Percentiles rank a stretch among this genome's conserved stretches.
Conservation (phyloP, 2,888 invertebrate genomes). For the Stenolophus ochropezus region DNA sequence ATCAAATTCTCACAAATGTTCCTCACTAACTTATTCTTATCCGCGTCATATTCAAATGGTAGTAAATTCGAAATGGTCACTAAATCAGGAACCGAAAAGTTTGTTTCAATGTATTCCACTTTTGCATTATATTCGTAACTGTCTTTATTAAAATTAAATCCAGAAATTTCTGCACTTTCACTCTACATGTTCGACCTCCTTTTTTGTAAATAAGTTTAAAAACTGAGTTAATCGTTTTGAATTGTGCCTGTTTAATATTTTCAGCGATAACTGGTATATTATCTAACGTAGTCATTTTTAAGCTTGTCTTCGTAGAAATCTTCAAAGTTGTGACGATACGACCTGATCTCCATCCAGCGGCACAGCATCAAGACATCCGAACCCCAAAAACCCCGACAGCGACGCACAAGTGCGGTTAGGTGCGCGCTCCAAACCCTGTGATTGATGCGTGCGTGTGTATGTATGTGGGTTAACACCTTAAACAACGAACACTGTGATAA, state of each 20-base stretch:
- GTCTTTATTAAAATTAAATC: neutral
- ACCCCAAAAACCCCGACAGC: no score
- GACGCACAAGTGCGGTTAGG: no score
- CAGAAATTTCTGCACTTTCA: neutral
- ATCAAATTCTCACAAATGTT: constrained; percentile 12
- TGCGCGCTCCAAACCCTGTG: no score
- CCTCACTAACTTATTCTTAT: neutral
- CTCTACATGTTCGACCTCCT: neutral
- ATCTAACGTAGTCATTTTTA: neutral
- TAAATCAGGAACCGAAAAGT: constrained; percentile 37
- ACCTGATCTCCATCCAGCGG: no score
- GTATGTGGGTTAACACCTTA: no score
- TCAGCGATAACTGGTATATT: neutral
- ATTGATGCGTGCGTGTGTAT: no score
- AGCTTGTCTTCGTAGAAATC: no score
- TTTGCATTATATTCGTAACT: neutral
- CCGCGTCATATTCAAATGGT: neutral
- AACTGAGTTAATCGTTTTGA: constrained; percentile 2
- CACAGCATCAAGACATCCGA: no score
- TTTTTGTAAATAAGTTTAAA: constrained; percentile 14
- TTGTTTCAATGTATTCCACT: neutral
- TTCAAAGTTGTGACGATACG: no score
- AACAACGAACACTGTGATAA: no score
- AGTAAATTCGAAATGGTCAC: neutral
- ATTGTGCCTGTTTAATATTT: neutral